phyloP scores from a whole-genome alignment of 2,113 vertebrate genomes.

The Ceyx margarethae region DNA sequence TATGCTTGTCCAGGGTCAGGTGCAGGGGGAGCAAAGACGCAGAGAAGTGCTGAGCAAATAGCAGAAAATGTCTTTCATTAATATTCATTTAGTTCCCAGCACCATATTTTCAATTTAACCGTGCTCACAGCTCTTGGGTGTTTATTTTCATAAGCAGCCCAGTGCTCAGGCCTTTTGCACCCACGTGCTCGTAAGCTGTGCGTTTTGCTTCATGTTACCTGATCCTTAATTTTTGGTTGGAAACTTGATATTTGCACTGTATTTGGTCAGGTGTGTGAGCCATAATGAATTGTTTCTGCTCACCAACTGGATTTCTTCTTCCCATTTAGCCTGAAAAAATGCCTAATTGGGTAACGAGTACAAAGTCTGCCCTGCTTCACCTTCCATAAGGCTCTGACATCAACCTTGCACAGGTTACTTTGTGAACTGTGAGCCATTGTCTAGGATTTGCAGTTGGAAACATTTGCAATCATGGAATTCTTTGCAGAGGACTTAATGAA shows the following conservation, averaged over 20 bases:
- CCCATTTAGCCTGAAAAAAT: not conserved
- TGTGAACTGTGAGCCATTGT: not conserved
- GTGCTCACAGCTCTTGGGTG: not conserved
- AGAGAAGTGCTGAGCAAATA: slow-evolving; percentile 35
- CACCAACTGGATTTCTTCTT: not conserved
- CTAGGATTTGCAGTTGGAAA: not conserved
- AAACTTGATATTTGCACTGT: not conserved
- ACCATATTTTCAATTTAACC: not conserved
- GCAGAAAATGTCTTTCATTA: slow-evolving; percentile 46
- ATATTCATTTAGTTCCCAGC: slow-evolving; percentile 19
- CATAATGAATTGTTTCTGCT: not conserved
- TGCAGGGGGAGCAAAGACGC: not conserved
- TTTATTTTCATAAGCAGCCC: not conserved
- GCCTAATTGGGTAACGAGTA: not conserved
- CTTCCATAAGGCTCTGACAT: rapidly evolving
- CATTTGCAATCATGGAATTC: not conserved
- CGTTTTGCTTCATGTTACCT: not conserved
- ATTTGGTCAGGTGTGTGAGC: not conserved
- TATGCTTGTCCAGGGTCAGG: not conserved
- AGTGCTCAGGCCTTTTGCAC: not conserved
- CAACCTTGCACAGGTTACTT: too few species aligned
- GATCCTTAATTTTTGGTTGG: not conserved
- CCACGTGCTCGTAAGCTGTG: not conserved
- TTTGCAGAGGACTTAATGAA: not conserved
- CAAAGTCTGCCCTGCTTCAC: not conserved